phyloP scores from a whole-genome alignment of 2,888 invertebrate species.

The Catocala nupta region DNA sequence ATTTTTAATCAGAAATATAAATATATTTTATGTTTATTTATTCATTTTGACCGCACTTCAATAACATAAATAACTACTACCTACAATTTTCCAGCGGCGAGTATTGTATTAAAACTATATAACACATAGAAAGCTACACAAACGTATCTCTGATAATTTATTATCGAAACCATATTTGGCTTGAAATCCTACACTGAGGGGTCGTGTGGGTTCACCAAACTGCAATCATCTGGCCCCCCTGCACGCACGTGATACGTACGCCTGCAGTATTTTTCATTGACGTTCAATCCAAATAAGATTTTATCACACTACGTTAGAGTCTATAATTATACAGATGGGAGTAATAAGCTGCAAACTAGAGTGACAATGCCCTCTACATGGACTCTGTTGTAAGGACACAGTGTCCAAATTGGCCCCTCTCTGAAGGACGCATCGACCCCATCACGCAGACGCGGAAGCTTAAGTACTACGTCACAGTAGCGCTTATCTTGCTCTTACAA shows the following conservation, averaged over 20 bases:
- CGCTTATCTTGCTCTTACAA: conserved; percentile 75
- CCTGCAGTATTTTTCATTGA: conserved; percentile 63
- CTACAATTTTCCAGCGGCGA: too few species aligned
- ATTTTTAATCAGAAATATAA: too few species aligned
- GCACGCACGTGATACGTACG: conserved; percentile 74
- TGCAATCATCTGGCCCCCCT: conserved; percentile 80
- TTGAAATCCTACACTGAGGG: conserved; percentile 65
- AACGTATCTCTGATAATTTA: background rate
- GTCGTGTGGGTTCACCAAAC: conserved; percentile 74
- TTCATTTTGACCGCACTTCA: too few species aligned
- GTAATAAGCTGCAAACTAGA: conserved; percentile 65
- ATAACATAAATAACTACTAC: too few species aligned
- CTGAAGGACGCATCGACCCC: conserved; percentile 64
- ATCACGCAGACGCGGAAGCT: conserved; percentile 83
- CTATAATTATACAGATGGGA: conserved; percentile 39
- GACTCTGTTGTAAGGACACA: conserved; percentile 72
- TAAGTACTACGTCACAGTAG: conserved; percentile 77
- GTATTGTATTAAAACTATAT: background rate
- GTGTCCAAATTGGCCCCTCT: conserved; percentile 72
- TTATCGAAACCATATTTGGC: conserved; percentile 43
- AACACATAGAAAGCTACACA: background rate
- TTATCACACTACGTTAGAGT: conserved; percentile 41
- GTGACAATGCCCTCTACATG: conserved; percentile 62
- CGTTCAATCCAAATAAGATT: conserved; percentile 40
- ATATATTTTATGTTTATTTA: too few species aligned